Evolutionary conservation across 2,888 invertebrate genomes (phyloP), one percentile per base, ranked within the genome.

Genomic region (Theretra japonica): DNA sequence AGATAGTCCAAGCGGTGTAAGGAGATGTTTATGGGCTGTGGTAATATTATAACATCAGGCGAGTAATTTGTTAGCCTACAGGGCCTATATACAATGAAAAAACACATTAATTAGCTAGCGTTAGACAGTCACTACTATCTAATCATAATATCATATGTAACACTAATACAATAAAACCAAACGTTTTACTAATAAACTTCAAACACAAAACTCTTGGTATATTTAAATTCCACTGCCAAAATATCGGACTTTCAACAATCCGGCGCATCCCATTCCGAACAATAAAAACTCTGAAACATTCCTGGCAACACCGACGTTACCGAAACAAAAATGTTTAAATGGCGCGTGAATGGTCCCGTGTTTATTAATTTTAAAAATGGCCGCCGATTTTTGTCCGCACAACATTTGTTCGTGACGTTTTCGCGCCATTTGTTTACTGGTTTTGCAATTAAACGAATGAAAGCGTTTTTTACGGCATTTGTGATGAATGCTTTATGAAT

Each of bases 341-440:
- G 65, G 48, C 65, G 65, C 65, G 48, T 48, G 23, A 65, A 65
- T 25, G 7, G n/a, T 19, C 60, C 48, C 23, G 65, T 65, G 48
- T 65, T 65, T 48, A 65, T 65, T 65, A 65, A 65, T 65, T 65
- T 65, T 21, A 65, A 65, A 65, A 65, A 65, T 65, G 65, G 65
- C 41, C 48, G 23, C 48, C 65, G 65, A 65, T 65, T 65, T 60
- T 65, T 65, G 41, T 58, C 65, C 53, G 53, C 53, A 6, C 33
- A 21, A 33, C 57, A 69, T 57, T 69, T 69, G 65, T 65, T 57
- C 58, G 21, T 69, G 56, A 56, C 69, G 25, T 58, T 58, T 69
- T 11, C 68, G 68, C 68, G 69, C 57, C 69, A 56, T 69, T 69
- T 69, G 25, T 57, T 57, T 57, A 33, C 69, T 28, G 57, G 30